These are phyloP conservation scores for Chanos chanos DNA, from an alignment of 2,797 vertebrate species.

Conservation along the genomic window DNA sequence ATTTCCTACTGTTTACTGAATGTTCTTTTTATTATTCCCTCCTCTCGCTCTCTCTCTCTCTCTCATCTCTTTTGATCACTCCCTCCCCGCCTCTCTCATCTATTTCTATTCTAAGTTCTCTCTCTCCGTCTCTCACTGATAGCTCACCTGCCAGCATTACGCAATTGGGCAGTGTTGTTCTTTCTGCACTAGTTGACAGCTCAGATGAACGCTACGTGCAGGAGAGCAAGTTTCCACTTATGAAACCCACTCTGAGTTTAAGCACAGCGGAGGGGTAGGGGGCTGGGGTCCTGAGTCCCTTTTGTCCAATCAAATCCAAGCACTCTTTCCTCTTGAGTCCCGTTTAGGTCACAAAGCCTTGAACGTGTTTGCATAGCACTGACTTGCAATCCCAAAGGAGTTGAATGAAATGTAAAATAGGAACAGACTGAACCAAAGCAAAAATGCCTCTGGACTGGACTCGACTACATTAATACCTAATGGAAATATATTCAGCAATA, in stretches of 20 bases:
- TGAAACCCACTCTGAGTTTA: slow-evolving; percentile 44
- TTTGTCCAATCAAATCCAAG: slow-evolving; percentile 27
- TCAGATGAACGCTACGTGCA: slow-evolving; percentile 58
- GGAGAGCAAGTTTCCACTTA: slow-evolving; percentile 52
- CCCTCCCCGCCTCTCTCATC: slow-evolving; percentile 26
- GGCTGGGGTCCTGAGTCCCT: neutral
- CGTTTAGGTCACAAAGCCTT: no score
- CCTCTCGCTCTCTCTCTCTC: neutral
- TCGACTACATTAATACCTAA: no score
- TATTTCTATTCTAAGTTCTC: slow-evolving; percentile 7
- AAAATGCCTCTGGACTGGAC: no score
- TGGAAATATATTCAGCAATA: no score
- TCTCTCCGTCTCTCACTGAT: slow-evolving; percentile 11
- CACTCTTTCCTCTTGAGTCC: no score
- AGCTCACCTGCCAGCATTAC: slow-evolving; percentile 57
- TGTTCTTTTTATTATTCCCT: neutral
- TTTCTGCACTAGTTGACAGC: slow-evolving; percentile 56
- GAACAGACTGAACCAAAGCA: no score
- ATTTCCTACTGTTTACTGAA: neutral
- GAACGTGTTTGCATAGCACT: no score
- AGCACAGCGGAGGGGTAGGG: slow-evolving; percentile 33
- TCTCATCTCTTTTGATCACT: slow-evolving; percentile 34
- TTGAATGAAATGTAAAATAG: no score
- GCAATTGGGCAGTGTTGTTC: slow-evolving; percentile 53
- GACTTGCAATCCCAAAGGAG: no score